Conservation (phyloP, 2,888 invertebrate species). For the Teleiodes luculella region DNA sequence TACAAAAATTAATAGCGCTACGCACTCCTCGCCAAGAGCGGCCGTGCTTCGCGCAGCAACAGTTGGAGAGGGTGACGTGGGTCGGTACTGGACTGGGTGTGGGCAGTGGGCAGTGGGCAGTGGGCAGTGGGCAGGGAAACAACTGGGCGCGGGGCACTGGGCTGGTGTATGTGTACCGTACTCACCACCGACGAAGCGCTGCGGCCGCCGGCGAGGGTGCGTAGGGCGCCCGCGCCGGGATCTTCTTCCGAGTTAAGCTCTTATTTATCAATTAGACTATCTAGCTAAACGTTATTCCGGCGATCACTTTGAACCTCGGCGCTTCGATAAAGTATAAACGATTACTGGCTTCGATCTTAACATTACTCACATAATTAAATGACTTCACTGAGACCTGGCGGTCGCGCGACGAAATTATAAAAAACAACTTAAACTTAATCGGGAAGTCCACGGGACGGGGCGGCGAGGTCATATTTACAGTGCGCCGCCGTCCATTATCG, state of each 20-base stretch:
- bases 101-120: constrained; percentile 1
- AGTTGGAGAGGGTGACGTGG: background rate
- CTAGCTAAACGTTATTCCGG: constrained; percentile 59
- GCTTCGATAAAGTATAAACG: constrained; percentile 58
- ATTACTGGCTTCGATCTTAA: constrained; percentile 69
- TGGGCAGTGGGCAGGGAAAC: background rate
- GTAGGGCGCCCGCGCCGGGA: constrained; percentile 45
- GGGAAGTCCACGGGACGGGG: constrained; percentile 32
- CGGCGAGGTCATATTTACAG: constrained; percentile 39
- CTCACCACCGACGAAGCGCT: constrained; percentile 43
- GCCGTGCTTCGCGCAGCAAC: constrained; percentile 28
- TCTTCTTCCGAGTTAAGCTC: constrained; percentile 62
- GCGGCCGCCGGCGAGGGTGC: constrained; percentile 39
- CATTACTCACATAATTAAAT: constrained; percentile 64
- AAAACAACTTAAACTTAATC: constrained; percentile 56
- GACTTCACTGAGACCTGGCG: constrained; percentile 52
- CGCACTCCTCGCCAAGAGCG: constrained; percentile 45
- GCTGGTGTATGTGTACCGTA: constrained; percentile 38
- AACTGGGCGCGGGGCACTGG: constrained; percentile 5
- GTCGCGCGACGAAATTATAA: constrained; percentile 45
- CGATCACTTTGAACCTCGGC: constrained; percentile 61
- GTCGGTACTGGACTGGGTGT: constrained; percentile 5
- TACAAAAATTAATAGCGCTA: constrained; percentile 52
- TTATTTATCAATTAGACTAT: constrained; percentile 68
- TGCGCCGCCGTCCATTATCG: constrained; percentile 8